Percentiles rank a stretch among this genome's conserved stretches.
Conservation (phyloP, 2,888 invertebrate species). For the Caenorhabditis sp. region DNA sequence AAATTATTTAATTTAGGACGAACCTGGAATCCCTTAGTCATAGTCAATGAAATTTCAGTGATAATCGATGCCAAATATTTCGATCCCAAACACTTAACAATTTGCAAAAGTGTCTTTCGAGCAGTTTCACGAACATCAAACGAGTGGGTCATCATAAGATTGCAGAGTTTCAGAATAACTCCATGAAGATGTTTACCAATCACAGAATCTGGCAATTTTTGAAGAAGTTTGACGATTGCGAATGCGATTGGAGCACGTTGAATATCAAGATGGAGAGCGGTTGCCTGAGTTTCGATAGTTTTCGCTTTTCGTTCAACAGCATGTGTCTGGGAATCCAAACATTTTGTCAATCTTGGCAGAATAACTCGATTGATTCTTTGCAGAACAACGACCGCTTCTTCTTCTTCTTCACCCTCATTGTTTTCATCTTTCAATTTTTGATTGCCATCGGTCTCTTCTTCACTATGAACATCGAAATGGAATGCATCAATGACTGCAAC, state of each 20-base stretch:
- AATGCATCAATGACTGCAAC: slow-evolving; percentile 85
- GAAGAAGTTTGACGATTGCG: slow-evolving; percentile 88
- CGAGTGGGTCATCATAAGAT: slow-evolving; percentile 86
- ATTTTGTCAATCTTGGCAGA: slow-evolving; percentile 40
- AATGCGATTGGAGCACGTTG: slow-evolving; percentile 89
- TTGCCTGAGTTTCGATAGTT: slow-evolving; percentile 30
- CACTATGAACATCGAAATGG: slow-evolving; percentile 80
- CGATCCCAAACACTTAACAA: slow-evolving; percentile 85
- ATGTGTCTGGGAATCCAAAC: slow-evolving; percentile 34
- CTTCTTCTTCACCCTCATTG: slow-evolving; percentile 19
- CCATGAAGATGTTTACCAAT: slow-evolving; percentile 74
- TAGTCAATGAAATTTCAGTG: slow-evolving; percentile 81
- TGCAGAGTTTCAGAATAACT: slow-evolving; percentile 79
- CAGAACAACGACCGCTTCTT: slow-evolving; percentile 24
- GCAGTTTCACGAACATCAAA: slow-evolving; percentile 51
- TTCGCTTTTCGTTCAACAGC: slow-evolving; percentile 36
- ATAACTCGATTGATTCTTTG: slow-evolving; percentile 34
- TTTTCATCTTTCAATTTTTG: slow-evolving; percentile 20
- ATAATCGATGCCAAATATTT: slow-evolving; percentile 82
- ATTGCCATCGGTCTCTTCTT: too few species aligned
- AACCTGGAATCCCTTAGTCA: slow-evolving; percentile 87
- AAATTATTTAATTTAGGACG: not conserved
- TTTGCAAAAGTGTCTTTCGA: slow-evolving; percentile 75
- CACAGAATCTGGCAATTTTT: slow-evolving; percentile 80
- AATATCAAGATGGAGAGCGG: slow-evolving; percentile 80